These are phyloP conservation scores for Rhyacophila evoluta DNA, from an alignment of 2,888 invertebrate genomes.

Conservation along the genomic window DNA sequence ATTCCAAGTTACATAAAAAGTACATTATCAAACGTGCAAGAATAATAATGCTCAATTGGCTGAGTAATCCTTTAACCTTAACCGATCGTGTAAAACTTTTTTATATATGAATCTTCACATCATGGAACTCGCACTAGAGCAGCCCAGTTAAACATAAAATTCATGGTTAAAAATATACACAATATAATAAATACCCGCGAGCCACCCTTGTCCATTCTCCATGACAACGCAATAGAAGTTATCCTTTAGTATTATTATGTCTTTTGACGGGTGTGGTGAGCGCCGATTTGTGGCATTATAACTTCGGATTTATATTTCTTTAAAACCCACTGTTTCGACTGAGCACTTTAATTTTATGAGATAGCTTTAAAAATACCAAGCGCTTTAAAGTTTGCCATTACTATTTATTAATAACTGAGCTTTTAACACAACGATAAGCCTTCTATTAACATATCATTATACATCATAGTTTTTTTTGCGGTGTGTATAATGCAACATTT, in stretches of 20 bases:
- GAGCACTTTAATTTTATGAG: conserved; percentile 38
- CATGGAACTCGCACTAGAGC: too few relatives aligned
- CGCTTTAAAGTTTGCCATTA: background rate
- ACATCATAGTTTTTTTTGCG: background rate
- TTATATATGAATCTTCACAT: too few relatives aligned
- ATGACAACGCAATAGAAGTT: conserved; percentile 26
- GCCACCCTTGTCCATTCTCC: background rate
- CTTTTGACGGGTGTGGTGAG: conserved; percentile 45
- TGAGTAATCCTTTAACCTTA: too few relatives aligned
- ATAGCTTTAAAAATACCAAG: conserved; percentile 38
- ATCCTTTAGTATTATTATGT: conserved; percentile 41
- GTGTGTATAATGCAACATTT: background rate
- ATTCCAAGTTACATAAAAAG: too few relatives aligned
- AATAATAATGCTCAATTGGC: too few relatives aligned
- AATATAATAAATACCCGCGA: background rate
- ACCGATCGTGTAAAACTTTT: too few relatives aligned
- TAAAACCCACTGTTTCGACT: conserved; percentile 11
- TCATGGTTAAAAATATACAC: too few relatives aligned
- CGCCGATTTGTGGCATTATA: conserved; percentile 50
- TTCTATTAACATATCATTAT: background rate
- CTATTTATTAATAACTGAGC: background rate
- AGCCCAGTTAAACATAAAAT: too few relatives aligned
- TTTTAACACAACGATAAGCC: background rate
- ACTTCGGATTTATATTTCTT: conserved; percentile 48
- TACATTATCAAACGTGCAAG: too few relatives aligned